phyloP scores from a whole-genome alignment of 1,140 invertebrate species.

The Belonocnema kinseyi region DNA sequence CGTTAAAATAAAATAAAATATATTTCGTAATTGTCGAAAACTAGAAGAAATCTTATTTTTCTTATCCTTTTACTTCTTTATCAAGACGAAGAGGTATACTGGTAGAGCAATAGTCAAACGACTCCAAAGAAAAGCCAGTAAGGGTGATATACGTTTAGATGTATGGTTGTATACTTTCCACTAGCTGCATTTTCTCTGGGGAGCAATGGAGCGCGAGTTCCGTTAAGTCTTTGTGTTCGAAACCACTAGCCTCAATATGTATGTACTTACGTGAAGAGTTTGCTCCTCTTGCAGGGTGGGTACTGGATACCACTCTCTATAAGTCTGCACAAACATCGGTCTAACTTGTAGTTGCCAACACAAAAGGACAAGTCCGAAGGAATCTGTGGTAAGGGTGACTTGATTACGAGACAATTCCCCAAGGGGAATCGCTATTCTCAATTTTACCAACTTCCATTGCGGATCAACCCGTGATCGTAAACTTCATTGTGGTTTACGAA shows the following conservation, averaged over 20 bases:
- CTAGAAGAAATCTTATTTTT: background rate
- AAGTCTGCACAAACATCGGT: background rate
- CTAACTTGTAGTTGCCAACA: background rate
- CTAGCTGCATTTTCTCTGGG: background rate
- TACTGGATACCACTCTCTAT: background rate
- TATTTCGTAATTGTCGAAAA: too few relatives aligned
- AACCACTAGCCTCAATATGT: constrained; percentile 7
- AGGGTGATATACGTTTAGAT: background rate
- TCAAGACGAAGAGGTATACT: background rate
- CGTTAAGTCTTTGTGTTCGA: constrained; percentile 5
- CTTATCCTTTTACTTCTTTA: constrained; percentile 3
- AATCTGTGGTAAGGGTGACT: background rate
- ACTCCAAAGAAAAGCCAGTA: background rate
- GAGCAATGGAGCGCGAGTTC: background rate
- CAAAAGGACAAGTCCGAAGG: background rate
- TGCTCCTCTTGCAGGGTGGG: background rate
- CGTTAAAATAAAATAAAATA: too few relatives aligned
- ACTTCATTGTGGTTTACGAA: background rate
- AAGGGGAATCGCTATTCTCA: background rate
- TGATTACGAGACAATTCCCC: background rate
- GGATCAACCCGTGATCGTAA: background rate
- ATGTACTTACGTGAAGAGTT: background rate
- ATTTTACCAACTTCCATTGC: background rate
- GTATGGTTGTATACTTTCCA: too few relatives aligned
- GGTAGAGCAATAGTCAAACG: background rate